Base-by-base conservation (phyloP, 2,888 invertebrate species). In the Scelioninae gen. 1 region DNA sequence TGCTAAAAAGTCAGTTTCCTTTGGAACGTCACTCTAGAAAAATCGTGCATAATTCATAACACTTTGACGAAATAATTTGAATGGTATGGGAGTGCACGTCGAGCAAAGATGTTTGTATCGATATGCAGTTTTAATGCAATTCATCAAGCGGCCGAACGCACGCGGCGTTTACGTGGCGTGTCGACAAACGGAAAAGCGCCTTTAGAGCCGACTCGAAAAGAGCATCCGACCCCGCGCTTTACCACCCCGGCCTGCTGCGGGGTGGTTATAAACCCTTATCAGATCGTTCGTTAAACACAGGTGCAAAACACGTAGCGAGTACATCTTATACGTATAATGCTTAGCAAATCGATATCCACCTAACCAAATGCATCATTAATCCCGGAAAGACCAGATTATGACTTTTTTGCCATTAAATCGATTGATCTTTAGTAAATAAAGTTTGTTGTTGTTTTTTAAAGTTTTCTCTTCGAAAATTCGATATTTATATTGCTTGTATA, bases 171-270 rank as follows among this genome's bases (percentile, higher is more conserved):
- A 74, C 71, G 69, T 85, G 66, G 82, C 83, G 83, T 78, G 83
- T 81, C 84, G 82, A 83, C 79, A 82, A 89, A 88, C 89, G 88
- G 87, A 88, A 88, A 88, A 87, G 87, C 86, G 85, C 87, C 84
- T 87, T 88, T 89, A 88, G 86, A 84, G 86, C 75, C 77, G 86
- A 83, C 86, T 86, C 86, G 85, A 89, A 90, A 90, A 88, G 90
- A 90, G 89, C 90, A 90, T 89, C 89, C 87, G 86, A 86, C 87
- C 85, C 86, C 86, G 86, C 86, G 86, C 89, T 88, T 90, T 78
- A 43, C 78, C 71, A 75, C 81, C 78, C 83, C 68, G 56, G 76
- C 51, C 74, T 80, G 83, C 85, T 78, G 77, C 76, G 82, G 88
- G 88, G 87, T 89, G 87, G 86, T 89, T 88, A 89, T 80, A 77